Evolutionary conservation across 2,113 vertebrate genomes (phyloP).

Genomic region (Pionites leucogaster): DNA sequence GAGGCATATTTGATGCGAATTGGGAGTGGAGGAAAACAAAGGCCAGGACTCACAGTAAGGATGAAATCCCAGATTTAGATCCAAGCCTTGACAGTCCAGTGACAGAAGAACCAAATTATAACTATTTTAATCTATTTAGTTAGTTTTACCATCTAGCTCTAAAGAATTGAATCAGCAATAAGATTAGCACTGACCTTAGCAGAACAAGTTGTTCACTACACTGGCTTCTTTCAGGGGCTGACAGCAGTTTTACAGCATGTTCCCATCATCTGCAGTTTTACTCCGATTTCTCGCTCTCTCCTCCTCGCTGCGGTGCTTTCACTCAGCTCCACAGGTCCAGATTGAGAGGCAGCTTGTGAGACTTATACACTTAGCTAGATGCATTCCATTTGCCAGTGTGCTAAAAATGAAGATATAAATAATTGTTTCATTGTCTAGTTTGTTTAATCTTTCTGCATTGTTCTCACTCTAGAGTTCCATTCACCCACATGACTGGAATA

Average conservation of each 20-base stretch:
- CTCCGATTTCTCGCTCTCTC: not conserved
- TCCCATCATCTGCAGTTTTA: not conserved
- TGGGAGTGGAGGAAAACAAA: not conserved
- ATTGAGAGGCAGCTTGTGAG: conserved; percentile 66
- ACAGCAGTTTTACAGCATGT: not conserved
- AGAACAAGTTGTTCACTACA: not conserved
- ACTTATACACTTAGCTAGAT: not conserved
- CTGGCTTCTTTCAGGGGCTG: not conserved
- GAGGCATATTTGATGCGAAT: not conserved
- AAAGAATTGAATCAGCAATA: not conserved
- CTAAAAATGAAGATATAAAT: not conserved
- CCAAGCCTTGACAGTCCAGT: not conserved
- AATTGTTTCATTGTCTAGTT: conserved; percentile 25
- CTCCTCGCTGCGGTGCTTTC: not conserved
- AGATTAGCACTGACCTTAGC: not conserved
- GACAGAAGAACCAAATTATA: not conserved
- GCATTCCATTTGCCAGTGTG: conserved; percentile 11
- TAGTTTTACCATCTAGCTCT: not conserved
- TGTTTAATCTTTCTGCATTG: conserved; percentile 1
- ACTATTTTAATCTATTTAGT: not conserved
- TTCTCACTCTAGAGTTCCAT: conserved; percentile 30
- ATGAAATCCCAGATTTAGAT: not conserved
- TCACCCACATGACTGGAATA: not conserved
- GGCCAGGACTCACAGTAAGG: not conserved
- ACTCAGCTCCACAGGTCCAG: conserved; percentile 50